phyloP scores from a whole-genome alignment of 2,113 vertebrate species.

The Lophochroa leadbeateri region DNA sequence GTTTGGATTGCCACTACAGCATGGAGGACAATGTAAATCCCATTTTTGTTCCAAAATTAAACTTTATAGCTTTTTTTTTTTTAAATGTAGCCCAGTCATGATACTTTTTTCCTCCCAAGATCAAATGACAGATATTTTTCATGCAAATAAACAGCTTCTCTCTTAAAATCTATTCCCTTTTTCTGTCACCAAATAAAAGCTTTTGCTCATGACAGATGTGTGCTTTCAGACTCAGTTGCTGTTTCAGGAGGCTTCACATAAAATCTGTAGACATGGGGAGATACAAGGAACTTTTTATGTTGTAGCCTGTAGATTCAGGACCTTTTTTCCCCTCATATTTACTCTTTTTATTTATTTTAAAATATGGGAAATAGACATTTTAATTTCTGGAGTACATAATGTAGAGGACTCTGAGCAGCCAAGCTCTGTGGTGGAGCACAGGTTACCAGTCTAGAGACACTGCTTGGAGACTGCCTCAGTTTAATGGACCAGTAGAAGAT shows the following conservation, averaged over 20 bases:
- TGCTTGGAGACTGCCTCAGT: not conserved
- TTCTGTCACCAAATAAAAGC: not conserved
- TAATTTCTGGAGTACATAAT: not conserved
- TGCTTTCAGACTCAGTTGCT: not conserved
- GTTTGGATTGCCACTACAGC: not conserved
- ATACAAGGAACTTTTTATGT: not conserved
- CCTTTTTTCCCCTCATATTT: not conserved
- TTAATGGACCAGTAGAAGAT: not conserved
- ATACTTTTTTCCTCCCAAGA: not conserved
- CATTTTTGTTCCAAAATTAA: not conserved
- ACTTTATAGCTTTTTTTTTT: not conserved
- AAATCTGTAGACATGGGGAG: not conserved
- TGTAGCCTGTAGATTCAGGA: not conserved
- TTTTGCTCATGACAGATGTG: not conserved
- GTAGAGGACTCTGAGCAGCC: not conserved
- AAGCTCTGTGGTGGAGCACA: not conserved
- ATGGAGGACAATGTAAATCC: not conserved
- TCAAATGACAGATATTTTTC: not conserved
- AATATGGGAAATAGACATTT: not conserved
- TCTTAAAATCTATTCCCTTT: not conserved
- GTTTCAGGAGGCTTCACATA: not conserved
- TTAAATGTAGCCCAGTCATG: not conserved
- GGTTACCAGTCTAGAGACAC: not conserved
- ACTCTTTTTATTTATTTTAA: not conserved
- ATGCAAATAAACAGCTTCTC: not conserved